Evolutionary conservation across 1,140 invertebrate species (phyloP), one percentile per base, ranked within the genome.

Genomic region (Bombus cullumanus): DNA sequence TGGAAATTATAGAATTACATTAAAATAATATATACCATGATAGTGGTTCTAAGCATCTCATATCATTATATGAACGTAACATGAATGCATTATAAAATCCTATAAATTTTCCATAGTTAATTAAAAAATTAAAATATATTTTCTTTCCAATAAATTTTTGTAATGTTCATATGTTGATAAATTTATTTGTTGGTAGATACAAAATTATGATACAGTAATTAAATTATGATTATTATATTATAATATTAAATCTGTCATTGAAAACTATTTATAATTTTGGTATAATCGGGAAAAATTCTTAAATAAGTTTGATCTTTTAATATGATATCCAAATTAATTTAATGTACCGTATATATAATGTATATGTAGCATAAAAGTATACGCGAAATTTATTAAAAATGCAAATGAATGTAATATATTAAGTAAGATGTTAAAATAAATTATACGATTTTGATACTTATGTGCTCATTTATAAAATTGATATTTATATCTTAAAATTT

Each of bases 401-500:
- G 18, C 3, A 68, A 37, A 68, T 37, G 18, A 37, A 68, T 53
- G 47, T 22, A 18, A 53, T 18, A 34, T 68, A 34, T 37, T 10
- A 34, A 68, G 47, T 53, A 22, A 34, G 66, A 28, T 15, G 34
- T n/a, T 13, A 3, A 53, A 8, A 43, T 25, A 28, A 18, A 37
- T 68, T 68, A 34, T 68, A 34, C 0, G 6, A 9, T 68, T 69
- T 43, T 25, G 28, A 28, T 25, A 28, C 22, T 59, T 66, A 18
- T 34, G 15, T 34, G 6, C 18, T 64, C 3, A 28, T 41, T 31
- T 22, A 64, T 15, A 12, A 41, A 37, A 77, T 75, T 69, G 15
- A 39, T 59, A 41, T 8, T 18, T 37, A 59, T 66, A 69, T 79
- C 41, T 22, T 83, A 81, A 64, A 22, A 88, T 86, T 47, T 39